Evolutionary conservation across 2,797 vertebrate genomes (phyloP).

Genomic region (Enteromius unitaeniatus): DNA sequence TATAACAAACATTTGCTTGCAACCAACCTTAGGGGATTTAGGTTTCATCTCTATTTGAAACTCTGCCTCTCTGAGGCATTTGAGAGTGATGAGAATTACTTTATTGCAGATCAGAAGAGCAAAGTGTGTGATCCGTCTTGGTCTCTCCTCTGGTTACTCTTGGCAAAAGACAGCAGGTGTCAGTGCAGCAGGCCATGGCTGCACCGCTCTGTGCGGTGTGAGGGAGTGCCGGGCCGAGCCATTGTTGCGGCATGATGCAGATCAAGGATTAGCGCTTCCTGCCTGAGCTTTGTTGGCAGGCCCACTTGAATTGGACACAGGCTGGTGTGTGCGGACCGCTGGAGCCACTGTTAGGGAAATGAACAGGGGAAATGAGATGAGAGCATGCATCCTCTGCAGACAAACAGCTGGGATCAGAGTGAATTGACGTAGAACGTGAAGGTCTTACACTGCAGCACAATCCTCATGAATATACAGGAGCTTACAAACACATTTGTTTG

Average conservation of each 20-base stretch:
- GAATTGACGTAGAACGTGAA: slow-evolving; percentile 34
- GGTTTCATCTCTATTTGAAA: not conserved
- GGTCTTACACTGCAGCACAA: slow-evolving; percentile 1
- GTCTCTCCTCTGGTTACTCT: slow-evolving; percentile 64
- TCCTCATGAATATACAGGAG: slow-evolving; percentile 45
- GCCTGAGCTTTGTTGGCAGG: slow-evolving; percentile 78
- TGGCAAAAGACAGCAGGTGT: slow-evolving; percentile 69
- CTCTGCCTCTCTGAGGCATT: slow-evolving; percentile 5
- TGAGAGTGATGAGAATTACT: slow-evolving; percentile 6
- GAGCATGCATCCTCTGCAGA: slow-evolving; percentile 50
- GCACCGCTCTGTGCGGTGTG: slow-evolving; percentile 53
- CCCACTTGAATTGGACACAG: slow-evolving; percentile 78
- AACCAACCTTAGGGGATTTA: not conserved
- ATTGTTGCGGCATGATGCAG: slow-evolving; percentile 77
- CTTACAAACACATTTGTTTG: slow-evolving; percentile 12
- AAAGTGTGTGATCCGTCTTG: slow-evolving; percentile 16
- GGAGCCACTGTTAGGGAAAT: slow-evolving; percentile 68
- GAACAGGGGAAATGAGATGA: slow-evolving; percentile 65
- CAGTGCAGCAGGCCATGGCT: slow-evolving; percentile 57
- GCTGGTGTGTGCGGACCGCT: slow-evolving; percentile 64
- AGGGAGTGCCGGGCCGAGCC: slow-evolving; percentile 63
- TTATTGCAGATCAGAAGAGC: not conserved
- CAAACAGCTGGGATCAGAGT: slow-evolving; percentile 63
- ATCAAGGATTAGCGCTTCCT: slow-evolving; percentile 84
- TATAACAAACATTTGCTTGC: slow-evolving; percentile 1